phyloP scores from a whole-genome alignment of 2,113 vertebrate genomes.

The Athene noctua region DNA sequence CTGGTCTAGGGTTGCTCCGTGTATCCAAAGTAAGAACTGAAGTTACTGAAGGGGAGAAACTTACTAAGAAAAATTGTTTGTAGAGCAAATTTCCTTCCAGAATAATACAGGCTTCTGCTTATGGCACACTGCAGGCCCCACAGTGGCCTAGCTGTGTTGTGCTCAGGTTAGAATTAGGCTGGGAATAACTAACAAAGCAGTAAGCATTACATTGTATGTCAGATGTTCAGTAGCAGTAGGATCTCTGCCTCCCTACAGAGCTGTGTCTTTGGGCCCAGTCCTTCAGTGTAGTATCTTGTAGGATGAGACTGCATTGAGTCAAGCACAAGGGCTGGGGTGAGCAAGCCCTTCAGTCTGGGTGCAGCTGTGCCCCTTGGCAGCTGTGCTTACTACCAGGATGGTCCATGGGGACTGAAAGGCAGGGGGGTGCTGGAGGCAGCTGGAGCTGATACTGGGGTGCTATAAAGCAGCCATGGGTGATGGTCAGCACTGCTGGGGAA shows the following conservation, averaged over 20 bases:
- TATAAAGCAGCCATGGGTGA: not conserved
- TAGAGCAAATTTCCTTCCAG: not conserved
- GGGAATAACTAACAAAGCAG: not conserved
- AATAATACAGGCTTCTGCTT: not conserved
- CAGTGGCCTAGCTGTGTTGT: not conserved
- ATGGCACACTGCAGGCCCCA: no score
- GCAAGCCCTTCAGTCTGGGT: no score
- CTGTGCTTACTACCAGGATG: not conserved
- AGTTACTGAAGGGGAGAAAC: not conserved
- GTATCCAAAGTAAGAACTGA: not conserved
- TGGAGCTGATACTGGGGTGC: not conserved
- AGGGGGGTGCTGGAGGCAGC: not conserved
- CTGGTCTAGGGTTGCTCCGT: not conserved
- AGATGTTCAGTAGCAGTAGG: not conserved
- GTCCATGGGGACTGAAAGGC: not conserved
- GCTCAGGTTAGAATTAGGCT: not conserved
- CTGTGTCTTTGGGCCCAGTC: not conserved
- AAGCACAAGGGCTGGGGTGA: not conserved
- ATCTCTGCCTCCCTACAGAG: not conserved
- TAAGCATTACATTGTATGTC: not conserved
- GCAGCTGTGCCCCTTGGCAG: not conserved
- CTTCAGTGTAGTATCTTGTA: fast-evolving
- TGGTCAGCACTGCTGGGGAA: not conserved
- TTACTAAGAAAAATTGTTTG: not conserved
- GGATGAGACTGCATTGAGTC: not conserved